A percentile compares a stretch with the other conserved stretches of the same genome.
Evolutionary conservation across 2,113 vertebrate species (phyloP).

Genomic region (Gambusia affinis): DNA sequence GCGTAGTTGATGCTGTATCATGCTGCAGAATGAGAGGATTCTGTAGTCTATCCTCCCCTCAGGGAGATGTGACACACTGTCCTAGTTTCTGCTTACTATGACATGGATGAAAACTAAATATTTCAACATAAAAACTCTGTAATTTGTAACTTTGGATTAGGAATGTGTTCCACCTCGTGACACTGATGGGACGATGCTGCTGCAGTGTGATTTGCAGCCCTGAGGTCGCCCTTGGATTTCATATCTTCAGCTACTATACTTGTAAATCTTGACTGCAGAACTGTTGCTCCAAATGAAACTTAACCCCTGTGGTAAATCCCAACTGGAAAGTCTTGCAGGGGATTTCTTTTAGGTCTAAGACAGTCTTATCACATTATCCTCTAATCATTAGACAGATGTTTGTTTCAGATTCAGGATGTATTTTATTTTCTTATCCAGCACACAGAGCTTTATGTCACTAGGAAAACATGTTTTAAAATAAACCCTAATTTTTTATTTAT

Average conservation of each 20-base stretch:
- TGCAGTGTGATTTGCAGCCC: constrained; percentile 55
- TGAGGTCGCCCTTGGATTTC: constrained; percentile 69
- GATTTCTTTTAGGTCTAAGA: constrained; percentile 52
- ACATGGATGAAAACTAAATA: constrained; percentile 57
- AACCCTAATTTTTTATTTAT: constrained; percentile 31
- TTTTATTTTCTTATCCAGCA: constrained; percentile 47
- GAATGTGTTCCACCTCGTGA: constrained; percentile 46
- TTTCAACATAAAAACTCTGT: constrained; percentile 45
- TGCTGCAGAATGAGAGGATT: constrained; percentile 42
- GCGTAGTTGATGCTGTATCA: constrained; percentile 33
- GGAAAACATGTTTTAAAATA: constrained; percentile 32
- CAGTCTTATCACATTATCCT: constrained; percentile 54
- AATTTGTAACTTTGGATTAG: constrained; percentile 58
- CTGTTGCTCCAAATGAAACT: constrained; percentile 74
- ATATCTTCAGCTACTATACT: constrained; percentile 61
- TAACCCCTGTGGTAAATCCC: constrained; percentile 67
- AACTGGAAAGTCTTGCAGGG: constrained; percentile 50
- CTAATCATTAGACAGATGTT: constrained; percentile 54
- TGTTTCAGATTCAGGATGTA: constrained; percentile 44
- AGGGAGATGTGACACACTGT: constrained; percentile 65
- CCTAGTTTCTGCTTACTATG: constrained; percentile 59
- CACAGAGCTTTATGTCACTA: constrained; percentile 6
- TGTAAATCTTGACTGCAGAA: constrained; percentile 68
- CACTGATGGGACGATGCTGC: constrained; percentile 35
- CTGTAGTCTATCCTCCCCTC: constrained; percentile 35